Evolutionary conservation across 2,888 invertebrate genomes (phyloP).

Genomic region (Vandiemenella viatica): DNA sequence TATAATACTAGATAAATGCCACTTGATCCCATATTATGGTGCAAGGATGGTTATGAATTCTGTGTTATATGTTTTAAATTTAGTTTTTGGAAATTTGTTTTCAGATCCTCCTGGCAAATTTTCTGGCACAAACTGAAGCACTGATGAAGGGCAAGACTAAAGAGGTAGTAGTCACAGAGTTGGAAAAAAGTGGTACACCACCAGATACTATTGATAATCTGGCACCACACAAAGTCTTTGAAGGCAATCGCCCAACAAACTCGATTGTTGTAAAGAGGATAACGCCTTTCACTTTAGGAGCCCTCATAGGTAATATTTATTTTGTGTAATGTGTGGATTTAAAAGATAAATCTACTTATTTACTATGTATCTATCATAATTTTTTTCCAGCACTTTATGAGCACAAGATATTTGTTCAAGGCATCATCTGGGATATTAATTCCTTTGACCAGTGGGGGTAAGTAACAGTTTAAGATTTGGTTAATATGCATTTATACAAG

Average conservation of each 20-base stretch:
- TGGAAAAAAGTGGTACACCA: conserved; percentile 61
- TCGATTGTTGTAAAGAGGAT: conserved; percentile 84
- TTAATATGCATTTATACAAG: background rate
- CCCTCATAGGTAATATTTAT: conserved; percentile 63
- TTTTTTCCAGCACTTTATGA: conserved; percentile 76
- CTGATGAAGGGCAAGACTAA: conserved; percentile 68
- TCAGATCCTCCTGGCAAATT: conserved; percentile 83
- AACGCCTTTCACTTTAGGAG: conserved; percentile 85
- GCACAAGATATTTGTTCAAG: conserved; percentile 97
- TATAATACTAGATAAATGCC: too few relatives aligned
- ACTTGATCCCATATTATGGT: too few relatives aligned
- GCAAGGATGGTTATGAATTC: too few relatives aligned
- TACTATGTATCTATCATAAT: conserved; percentile 2
- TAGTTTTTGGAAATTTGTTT: conserved; percentile 8
- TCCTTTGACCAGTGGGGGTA: conserved; percentile 99
- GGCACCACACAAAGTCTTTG: conserved; percentile 90
- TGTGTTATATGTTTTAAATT: too few relatives aligned
- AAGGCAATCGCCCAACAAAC: conserved; percentile 94
- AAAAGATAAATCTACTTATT: background rate
- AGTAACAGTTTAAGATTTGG: conserved; percentile 22
- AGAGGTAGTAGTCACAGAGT: conserved; percentile 59
- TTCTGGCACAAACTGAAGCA: conserved; percentile 97
- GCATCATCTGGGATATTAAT: conserved; percentile 98
- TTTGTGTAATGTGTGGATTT: background rate
- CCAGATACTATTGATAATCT: conserved; percentile 60